Evolutionary conservation across 1,140 invertebrate genomes (phyloP).

Genomic region (Centruroides vittatus): DNA sequence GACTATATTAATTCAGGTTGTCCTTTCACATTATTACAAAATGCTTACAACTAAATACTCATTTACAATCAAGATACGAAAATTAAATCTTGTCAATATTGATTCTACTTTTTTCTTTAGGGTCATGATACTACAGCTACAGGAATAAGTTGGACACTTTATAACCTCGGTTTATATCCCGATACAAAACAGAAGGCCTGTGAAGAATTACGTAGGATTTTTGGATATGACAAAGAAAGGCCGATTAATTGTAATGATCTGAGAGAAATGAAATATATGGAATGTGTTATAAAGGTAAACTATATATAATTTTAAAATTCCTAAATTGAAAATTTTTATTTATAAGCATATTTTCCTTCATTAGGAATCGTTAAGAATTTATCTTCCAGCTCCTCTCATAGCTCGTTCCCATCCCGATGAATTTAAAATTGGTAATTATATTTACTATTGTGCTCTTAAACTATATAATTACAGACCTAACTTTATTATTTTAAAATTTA

Average conservation of each 20-base stretch:
- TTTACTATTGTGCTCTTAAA: slow-evolving; percentile 26
- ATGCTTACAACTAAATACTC: too few relatives aligned
- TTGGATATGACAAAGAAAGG: slow-evolving; percentile 22
- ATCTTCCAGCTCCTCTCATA: slow-evolving; percentile 28
- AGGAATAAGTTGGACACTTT: slow-evolving; percentile 40
- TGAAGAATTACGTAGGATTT: slow-evolving; percentile 51
- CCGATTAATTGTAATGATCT: slow-evolving; percentile 42
- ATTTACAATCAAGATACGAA: too few relatives aligned
- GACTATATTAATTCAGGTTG: too few relatives aligned
- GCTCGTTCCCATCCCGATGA: slow-evolving; percentile 31
- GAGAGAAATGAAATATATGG: slow-evolving; percentile 50
- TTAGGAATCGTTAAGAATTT: slow-evolving; percentile 41
- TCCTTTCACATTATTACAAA: too few relatives aligned
- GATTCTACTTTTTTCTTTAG: background rate
- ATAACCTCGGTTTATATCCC: slow-evolving; percentile 56
- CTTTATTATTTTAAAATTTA: slow-evolving; percentile 21
- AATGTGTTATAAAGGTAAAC: slow-evolving; percentile 46
- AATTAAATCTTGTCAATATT: too few relatives aligned
- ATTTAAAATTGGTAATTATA: too few relatives aligned
- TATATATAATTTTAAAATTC: slow-evolving; percentile 42
- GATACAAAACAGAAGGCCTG: slow-evolving; percentile 64
- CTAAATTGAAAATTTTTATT: slow-evolving; percentile 16
- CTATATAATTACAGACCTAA: slow-evolving; percentile 28
- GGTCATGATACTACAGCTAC: slow-evolving; percentile 19
- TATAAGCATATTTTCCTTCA: background rate